Base-by-base conservation (phyloP, 2,797 vertebrate genomes). In the Sarcoramphus papa region DNA sequence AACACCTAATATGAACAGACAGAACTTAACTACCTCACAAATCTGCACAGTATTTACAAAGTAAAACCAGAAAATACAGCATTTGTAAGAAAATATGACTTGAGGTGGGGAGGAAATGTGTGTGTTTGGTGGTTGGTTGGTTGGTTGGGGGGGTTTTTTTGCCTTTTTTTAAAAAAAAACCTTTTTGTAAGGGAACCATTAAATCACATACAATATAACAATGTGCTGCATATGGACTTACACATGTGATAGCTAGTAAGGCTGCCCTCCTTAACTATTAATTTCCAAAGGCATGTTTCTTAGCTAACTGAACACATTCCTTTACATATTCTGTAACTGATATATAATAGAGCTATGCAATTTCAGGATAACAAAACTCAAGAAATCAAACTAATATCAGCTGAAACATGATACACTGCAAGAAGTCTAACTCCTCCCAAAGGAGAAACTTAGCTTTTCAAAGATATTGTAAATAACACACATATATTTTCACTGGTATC, bases 311-410 rank as follows among this genome's bases (percentile, higher is more conserved):
- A 41, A 69, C 3, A 35, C 2, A 80, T 41, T 25, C 10, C 20
- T 65, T 65, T 28, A 89, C 19, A 25, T 24, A 76, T 27, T 80
- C 62, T 72, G 20, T 45, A 94, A 82, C 23, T 12, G 2, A 28
- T 33, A 54, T 3, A 41, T 35, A 23, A 75, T 0, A 48, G 12
- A 89, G 12, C 25, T 76, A 50, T 7, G 30, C 15, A 63, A 77
- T 84, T 75, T 53, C 73, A 94, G 43, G 28, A n/a, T 21, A 78
- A 83, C 9, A 76, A 60, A 67, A 77, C 54, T 43, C 24, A 89
- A 85, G 73, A 80, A 96, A 95, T 63, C 31, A 96, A 96, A 96
- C 51, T 88, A 74, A 5, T 45, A 80, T 21, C 56, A 91, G 53
- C 77, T 73, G 81, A 95, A 94, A 93, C 20, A 54, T 18, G n/a